Evolutionary conservation across 2,888 invertebrate species (phyloP).

Genomic region (Allygus modestus): DNA sequence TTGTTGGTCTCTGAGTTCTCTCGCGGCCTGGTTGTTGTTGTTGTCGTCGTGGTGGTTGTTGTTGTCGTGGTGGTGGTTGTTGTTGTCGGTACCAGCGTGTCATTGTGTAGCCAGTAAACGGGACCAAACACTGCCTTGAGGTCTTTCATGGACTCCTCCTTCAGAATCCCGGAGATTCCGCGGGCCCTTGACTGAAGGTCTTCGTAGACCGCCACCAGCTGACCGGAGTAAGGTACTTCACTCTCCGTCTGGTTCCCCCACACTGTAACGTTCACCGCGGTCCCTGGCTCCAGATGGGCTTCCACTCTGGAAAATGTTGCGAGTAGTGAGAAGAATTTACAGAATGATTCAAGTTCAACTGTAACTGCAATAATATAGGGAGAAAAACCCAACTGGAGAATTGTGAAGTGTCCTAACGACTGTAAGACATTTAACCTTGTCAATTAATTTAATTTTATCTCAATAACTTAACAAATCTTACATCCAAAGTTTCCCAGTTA

Average conservation of each 20-base stretch:
- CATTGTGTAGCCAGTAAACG: slow-evolving; percentile 85
- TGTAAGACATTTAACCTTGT: too few species aligned
- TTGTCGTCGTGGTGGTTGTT: slow-evolving; percentile 72
- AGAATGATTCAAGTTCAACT: too few species aligned
- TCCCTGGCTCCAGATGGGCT: slow-evolving; percentile 85
- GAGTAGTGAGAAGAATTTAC: background rate
- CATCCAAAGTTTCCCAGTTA: too few species aligned
- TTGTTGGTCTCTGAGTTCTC: slow-evolving; percentile 17
- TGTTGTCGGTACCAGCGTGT: slow-evolving; percentile 87
- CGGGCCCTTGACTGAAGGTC: slow-evolving; percentile 80
- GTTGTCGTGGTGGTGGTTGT: slow-evolving; percentile 80
- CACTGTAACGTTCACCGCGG: slow-evolving; percentile 89
- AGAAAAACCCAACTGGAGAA: too few species aligned
- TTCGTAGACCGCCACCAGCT: slow-evolving; percentile 83
- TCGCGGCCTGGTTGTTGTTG: slow-evolving; percentile 73
- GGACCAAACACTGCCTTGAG: slow-evolving; percentile 86
- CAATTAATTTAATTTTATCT: too few species aligned
- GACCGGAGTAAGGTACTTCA: slow-evolving; percentile 86
- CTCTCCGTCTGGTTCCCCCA: slow-evolving; percentile 84
- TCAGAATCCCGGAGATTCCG: slow-evolving; percentile 80
- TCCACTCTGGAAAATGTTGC: slow-evolving; percentile 76
- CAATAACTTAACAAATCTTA: too few species aligned
- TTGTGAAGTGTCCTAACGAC: too few species aligned
- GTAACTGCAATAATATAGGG: too few species aligned
- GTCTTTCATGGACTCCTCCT: slow-evolving; percentile 83